phyloP scores from a whole-genome alignment of 1,140 invertebrate species.

The Drosophila sucinea region DNA sequence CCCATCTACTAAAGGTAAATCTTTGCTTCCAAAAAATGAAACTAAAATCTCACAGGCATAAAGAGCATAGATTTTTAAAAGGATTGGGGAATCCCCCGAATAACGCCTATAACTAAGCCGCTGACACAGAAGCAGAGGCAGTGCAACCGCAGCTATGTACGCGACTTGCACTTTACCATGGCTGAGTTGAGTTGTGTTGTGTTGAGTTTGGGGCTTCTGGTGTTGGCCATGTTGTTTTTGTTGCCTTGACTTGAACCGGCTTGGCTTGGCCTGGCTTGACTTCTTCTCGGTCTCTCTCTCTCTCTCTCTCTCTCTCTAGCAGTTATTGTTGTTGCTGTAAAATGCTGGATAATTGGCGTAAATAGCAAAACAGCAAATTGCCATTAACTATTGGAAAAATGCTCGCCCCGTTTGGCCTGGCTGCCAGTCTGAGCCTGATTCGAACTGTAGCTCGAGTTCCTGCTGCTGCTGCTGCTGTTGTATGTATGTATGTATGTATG shows the following conservation, averaged over 20 bases:
- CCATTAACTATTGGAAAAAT: conserved; percentile 82
- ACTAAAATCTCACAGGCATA: no score
- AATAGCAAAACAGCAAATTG: conserved; percentile 82
- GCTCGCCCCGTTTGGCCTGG: conserved; percentile 60
- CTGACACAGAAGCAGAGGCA: conserved; percentile 22
- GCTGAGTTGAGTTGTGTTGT: conserved; percentile 29
- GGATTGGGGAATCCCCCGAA: no score
- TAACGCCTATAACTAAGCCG: no score
- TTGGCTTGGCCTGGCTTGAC: conserved; percentile 50
- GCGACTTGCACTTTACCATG: conserved; percentile 65
- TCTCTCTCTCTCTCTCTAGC: conserved; percentile 14
- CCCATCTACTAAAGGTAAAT: no score
- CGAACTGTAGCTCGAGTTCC: conserved; percentile 24
- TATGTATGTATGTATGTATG: conserved; percentile 13
- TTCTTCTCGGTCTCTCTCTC: conserved; percentile 13
- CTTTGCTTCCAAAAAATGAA: no score
- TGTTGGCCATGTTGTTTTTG: conserved; percentile 30
- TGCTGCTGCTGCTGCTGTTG: conserved; percentile 1
- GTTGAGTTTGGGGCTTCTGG: conserved; percentile 10
- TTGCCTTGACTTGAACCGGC: conserved; percentile 31
- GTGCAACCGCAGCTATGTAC: conserved; percentile 50
- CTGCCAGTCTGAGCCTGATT: conserved; percentile 36
- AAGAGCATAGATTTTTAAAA: no score
- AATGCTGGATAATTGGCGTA: conserved; percentile 80
- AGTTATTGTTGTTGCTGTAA: conserved; percentile 61